Evolutionary conservation across 2,888 invertebrate species (phyloP), one percentile per base, ranked within the genome.

Genomic region (Cyrtodaria siliqua): DNA sequence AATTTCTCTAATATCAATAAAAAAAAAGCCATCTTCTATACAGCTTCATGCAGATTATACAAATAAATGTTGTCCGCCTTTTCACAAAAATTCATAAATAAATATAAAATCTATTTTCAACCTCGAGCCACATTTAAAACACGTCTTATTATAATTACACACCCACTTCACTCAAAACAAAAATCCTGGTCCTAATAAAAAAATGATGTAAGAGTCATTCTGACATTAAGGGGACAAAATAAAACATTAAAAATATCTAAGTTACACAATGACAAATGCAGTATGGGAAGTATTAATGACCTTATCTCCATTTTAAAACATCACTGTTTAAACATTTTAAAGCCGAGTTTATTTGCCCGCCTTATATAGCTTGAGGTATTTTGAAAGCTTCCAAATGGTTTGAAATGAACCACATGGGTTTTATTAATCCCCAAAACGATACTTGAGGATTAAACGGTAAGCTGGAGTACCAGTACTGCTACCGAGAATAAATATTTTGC

Each of bases 331-430:
- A 60, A 49, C 60, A 60, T 49, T 18, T 2, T 29, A 23, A 60
- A 60, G 29, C n/a, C 60, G 29, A 44, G 23, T 24, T 60, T 49
- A 47, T 47, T 60, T 60, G 44, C 20, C 49, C 44, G 44, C 49
- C 18, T 27, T 60, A 49, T 47, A 44, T 60, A 60, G 60, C 20
- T 47, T 60, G 47, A 60, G 47, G 60, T 60, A 60, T 60, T 60
- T 60, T 49, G 60, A 60, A 60, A 60, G 60, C 33, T 33, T 12
- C 33, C 4, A 33, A 33, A 33, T 33, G 60, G 44, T 60, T 26
- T 60, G 60, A 60, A 44, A 50, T 63, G 63, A n/a, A 40, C 38
- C 24, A 63, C 38, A 49, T 38, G 52, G 33, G 50, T 63, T 53
- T 49, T 20, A 29, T 63, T 50, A 63, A 50, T 40, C 49, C 40